Evolutionary conservation across 2,888 invertebrate genomes (phyloP), one percentile per base, ranked within the genome.

Genomic region (Seira musarum): DNA sequence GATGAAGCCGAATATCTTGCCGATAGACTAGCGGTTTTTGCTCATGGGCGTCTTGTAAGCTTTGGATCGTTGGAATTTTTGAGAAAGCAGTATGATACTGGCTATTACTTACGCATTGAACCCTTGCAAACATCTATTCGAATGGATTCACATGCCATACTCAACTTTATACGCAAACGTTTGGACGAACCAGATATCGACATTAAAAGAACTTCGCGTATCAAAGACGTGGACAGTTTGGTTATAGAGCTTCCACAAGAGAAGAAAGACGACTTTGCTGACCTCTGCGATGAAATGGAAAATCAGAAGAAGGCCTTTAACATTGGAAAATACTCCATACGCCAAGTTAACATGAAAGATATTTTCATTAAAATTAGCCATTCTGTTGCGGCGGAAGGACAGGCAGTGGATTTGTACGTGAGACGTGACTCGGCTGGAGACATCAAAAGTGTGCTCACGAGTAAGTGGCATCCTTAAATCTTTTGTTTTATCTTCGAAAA

Each of bases 1-100:
- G 85, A 85, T 53, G 85, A 85, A 78, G 85, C 85, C 1, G 85
- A 85, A 53, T 79, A 78, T 74, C 71, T 85, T 40, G 84, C 80
- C 1, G 85, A 85, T 46, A 60, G 81, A 30, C 53, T 85, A 30
- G 85, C 78, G 10, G 63, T 85, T 0, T 25, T 84, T 13, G 70
- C 84, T 19, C 84, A 85, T 80, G 85, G 84, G 2, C 81, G 80
- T 61, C 68, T 85, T 5, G 64, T 85, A 17, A 84, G 85, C 35
- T 83, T 60, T 68, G 85, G 85, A 21, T 66, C 77, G 10, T 46
- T 81, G 13, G 61, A 69, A n/a, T 85, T 53, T 49, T 64, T 85
- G 1, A 80, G 76, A 60, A 46, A 70, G 0, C 78, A 81, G 53
- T 85, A 85, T 63, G 83, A 84, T 46, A 84, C 84, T 1, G 84